phyloP scores from a whole-genome alignment of 1,140 invertebrate genomes.

The Drosophila takahashii region DNA sequence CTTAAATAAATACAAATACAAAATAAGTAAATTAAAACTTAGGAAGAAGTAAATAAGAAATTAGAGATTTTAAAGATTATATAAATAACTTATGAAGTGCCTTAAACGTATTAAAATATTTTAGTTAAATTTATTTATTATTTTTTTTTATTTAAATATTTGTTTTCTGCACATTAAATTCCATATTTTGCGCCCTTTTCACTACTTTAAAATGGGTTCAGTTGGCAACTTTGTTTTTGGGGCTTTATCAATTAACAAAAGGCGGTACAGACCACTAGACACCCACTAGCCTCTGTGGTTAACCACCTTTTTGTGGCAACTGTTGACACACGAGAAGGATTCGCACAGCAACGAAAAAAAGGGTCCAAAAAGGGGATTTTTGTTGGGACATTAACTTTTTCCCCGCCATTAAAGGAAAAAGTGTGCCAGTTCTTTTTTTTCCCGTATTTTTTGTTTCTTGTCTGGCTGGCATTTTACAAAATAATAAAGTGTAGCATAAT shows the following conservation, averaged over 20 bases:
- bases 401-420: constrained; percentile 33
- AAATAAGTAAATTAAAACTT: not conserved
- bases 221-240: not conserved
- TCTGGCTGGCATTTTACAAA: constrained; percentile 54
- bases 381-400: constrained; percentile 46
- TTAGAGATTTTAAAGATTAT: no score
- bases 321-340: constrained; percentile 15
- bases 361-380: constrained; percentile 10
- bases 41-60: not conserved
- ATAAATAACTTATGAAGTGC: no score
- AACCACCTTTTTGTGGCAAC: constrained; percentile 33
- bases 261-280: not conserved
- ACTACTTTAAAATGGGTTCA: constrained; percentile 2
- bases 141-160: no score
- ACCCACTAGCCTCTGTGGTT: constrained; percentile 13
- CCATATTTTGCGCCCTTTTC: not conserved
- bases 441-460: constrained; percentile 33
- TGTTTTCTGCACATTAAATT: not conserved
- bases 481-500: constrained; percentile 77
- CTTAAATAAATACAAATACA: no score
- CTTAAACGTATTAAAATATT: no score
- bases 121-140: no score
- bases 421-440: constrained; percentile 24
- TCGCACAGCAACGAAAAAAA: constrained; percentile 6
- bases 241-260: constrained; percentile 23